Base-by-base conservation (phyloP, 1,140 invertebrate species). In the Cotesia typhae region DNA sequence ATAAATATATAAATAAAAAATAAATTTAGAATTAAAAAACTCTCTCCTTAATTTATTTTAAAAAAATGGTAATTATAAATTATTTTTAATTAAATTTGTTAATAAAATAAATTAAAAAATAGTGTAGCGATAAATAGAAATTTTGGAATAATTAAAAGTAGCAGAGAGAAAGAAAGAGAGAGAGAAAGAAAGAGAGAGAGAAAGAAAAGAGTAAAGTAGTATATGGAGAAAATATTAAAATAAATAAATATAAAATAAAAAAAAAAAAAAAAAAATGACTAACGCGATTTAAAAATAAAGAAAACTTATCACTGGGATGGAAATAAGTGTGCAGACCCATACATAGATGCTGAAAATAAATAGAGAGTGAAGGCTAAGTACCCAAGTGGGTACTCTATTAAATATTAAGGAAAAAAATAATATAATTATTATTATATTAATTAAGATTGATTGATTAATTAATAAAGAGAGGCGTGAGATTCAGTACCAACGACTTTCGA, bases 311-410 rank as follows among this genome's bases (percentile, higher is more conserved):
- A 84, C 78, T 81, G 81, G 75, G 78, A 74, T 73, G 81, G 83
- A 73, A 85, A 85, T 81, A 81, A 77, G 81, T 84, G 82, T 75
- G 78, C 78, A 64, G 83, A 80, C 75, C 84, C 84, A 76, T 83
- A 82, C 78, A 85, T 81, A 76, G 79, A 77, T 61, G 78, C 85
- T 87, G 84, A 84, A 87, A 87, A 85, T 73, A 86, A 84, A 82
- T 71, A 83, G 65, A 81, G 67, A 74, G 77, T 79, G 78, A 79
- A 71, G 75, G 71, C 38, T 14, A 14, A 52, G 64, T 37, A 59
- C 12, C 53, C 4, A 4, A 38, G 4, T 59, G 47, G 37, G 0
- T 10, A 66, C 51, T 74, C 61, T 47, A 65, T 12, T 14, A 69
- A 35, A 35, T 67, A 28, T 28, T 51, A 35, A 14, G 28, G 20